Percentiles rank a stretch among this genome's conserved stretches.
These are phyloP conservation scores for Drosophila pandora DNA, from an alignment of 1,140 invertebrate genomes.

Conservation along the genomic window DNA sequence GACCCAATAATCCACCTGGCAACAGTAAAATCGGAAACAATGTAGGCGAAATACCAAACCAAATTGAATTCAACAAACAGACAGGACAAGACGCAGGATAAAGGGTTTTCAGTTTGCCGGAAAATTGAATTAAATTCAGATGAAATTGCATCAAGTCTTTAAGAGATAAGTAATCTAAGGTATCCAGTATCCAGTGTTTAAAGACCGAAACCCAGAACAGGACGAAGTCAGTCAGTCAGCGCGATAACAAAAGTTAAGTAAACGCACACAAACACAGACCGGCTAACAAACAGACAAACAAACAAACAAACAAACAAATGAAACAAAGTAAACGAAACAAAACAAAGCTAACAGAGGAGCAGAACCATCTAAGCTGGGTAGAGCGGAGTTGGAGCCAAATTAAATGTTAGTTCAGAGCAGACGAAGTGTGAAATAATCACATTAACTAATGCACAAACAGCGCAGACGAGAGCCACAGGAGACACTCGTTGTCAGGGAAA, in stretches of 20 bases:
- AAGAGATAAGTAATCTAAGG: not conserved
- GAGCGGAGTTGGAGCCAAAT: slow-evolving; percentile 18
- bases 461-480: slow-evolving; percentile 22
- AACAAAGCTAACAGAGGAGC: not conserved
- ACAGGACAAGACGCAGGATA: not conserved
- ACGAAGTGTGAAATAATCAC: slow-evolving; percentile 80
- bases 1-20: slow-evolving; percentile 43
- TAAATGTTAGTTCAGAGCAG: slow-evolving; percentile 67
- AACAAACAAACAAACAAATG: slow-evolving; percentile 42
- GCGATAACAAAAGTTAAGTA: slow-evolving; percentile 43
- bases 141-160: slow-evolving; percentile 1
- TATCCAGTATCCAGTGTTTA: not conserved
- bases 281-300: slow-evolving; percentile 29
- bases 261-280: slow-evolving; percentile 30
- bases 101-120: not conserved
- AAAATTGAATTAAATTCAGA: slow-evolving; percentile 48
- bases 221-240: slow-evolving; percentile 6
- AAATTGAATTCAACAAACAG: slow-evolving; percentile 23
- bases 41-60: slow-evolving; percentile 22
- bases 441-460: slow-evolving; percentile 70
- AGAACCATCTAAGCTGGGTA: slow-evolving; percentile 1
- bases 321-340: slow-evolving; percentile 40
- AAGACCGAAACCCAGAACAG: slow-evolving; percentile 7
- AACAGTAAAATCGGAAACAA: slow-evolving; percentile 31
- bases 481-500: slow-evolving; percentile 29